Conservation (phyloP, 2,797 vertebrate genomes). For the Carcharodon carcharias region DNA sequence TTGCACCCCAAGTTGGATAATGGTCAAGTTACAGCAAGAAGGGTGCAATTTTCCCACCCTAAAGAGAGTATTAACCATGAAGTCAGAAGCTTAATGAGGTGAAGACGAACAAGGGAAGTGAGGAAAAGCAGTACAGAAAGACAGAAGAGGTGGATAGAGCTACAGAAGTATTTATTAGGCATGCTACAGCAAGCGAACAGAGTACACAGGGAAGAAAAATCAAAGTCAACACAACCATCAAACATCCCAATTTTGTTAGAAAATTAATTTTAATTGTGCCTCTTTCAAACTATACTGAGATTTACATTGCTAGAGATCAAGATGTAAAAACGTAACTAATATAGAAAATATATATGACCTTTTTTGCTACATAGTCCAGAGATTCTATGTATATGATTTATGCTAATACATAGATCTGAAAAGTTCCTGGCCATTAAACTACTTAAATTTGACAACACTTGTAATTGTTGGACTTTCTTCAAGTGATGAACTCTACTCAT, state of each 20-base stretch:
- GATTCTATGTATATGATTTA: slow-evolving; percentile 63
- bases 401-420: slow-evolving; percentile 69
- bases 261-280: slow-evolving; percentile 90
- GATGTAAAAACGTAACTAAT: slow-evolving; percentile 80
- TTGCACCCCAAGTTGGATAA: not conserved
- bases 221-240: slow-evolving; percentile 76
- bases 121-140: slow-evolving; percentile 76
- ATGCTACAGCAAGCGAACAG: slow-evolving; percentile 91
- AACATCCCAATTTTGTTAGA: slow-evolving; percentile 80
- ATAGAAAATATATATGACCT: slow-evolving; percentile 80
- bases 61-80: slow-evolving; percentile 69
- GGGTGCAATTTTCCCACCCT: slow-evolving; percentile 64
- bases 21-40: not conserved
- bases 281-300: slow-evolving; percentile 78
- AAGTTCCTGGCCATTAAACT: slow-evolving; percentile 67
- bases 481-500: slow-evolving; percentile 58
- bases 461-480: slow-evolving; percentile 46
- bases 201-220: slow-evolving; percentile 66
- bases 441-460: slow-evolving; percentile 65
- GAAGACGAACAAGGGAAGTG: slow-evolving; percentile 64
- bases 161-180: slow-evolving; percentile 96
- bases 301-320: slow-evolving; percentile 72
- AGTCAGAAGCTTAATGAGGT: slow-evolving; percentile 68
- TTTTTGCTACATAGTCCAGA: slow-evolving; percentile 69
- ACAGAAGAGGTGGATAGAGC: slow-evolving; percentile 80